Evolutionary conservation across 1,140 invertebrate genomes (phyloP), one percentile per base, ranked within the genome.

Genomic region (Drosophila oshimai): DNA sequence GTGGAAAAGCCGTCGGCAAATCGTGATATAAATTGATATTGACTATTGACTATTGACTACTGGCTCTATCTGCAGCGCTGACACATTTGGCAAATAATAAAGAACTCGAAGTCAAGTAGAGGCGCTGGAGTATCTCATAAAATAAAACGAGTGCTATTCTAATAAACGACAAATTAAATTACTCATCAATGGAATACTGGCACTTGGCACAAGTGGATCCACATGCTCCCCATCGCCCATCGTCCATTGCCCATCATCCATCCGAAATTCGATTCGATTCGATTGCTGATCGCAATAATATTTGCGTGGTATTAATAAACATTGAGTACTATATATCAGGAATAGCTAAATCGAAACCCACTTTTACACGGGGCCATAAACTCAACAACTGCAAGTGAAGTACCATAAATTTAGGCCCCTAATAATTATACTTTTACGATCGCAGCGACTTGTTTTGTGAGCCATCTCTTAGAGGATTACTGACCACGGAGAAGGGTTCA

Each of bases 81-180:
- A 57, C 53, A 57, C 41, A 46, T 46, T 57, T 57, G 41, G 67
- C 61, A 80, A 58, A 87, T 87, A 81, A 88, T 87, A 81, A 88
- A 88, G 64, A 87, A 88, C 81, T 87, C 65, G 70, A 87, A 81
- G 46, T 89, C 86, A 89, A 89, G 86, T 89, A 86, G 69, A 86
- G 68, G 57, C 60, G 58, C 72, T 89, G 51, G 84, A 89, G 86
- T 89, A 89, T 86, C 64, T 89, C 86, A 89, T 89, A 89, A 89
- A 89, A 89, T 73, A 72, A 68, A 74, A 65, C 62, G 22, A 89
- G 86, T 89, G 86, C 79, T 86, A 71, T 80, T 80, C 86, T 79
- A 89, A 89, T 89, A 89, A 89, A 74, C 86, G 62, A 74, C 86
- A 89, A 89, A 89, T 89, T 78, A 72, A 89, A 89, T 89, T 89